Percentiles rank a stretch among this genome's conserved stretches.
Conservation (phyloP, 1,140 invertebrate species). For the Drosophila kikkawai region DNA sequence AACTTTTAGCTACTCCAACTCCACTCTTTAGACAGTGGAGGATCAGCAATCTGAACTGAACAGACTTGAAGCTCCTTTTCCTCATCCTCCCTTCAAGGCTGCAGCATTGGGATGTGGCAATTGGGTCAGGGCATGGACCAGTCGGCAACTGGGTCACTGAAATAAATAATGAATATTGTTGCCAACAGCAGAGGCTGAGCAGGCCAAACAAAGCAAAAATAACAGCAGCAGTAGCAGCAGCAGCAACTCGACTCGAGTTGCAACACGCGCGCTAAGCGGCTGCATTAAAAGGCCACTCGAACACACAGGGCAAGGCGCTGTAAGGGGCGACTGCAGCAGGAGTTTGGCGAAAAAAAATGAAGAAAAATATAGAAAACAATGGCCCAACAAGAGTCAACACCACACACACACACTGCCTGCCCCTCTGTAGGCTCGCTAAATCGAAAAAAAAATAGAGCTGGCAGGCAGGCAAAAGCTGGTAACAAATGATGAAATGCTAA, state of each 20-base stretch:
- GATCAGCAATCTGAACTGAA: neutral
- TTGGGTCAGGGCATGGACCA: slow-evolving; percentile 62
- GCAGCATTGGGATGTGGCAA: slow-evolving; percentile 7
- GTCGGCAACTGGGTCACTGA: slow-evolving; percentile 68
- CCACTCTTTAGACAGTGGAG: neutral
- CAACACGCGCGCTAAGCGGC: slow-evolving; percentile 72
- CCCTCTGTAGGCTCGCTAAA: slow-evolving; percentile 27
- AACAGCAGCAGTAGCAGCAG: neutral
- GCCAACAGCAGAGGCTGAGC: slow-evolving; percentile 43
- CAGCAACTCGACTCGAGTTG: slow-evolving; percentile 55
- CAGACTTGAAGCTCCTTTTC: neutral
- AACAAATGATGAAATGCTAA: slow-evolving; percentile 79
- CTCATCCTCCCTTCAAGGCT: neutral
- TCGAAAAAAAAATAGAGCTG: slow-evolving; percentile 27
- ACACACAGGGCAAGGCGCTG: slow-evolving; percentile 27
- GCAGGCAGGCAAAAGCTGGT: slow-evolving; percentile 53
- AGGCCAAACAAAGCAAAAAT: slow-evolving; percentile 10
- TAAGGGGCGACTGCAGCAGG: neutral
- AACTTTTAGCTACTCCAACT: neutral
- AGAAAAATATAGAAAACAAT: slow-evolving; percentile 32
- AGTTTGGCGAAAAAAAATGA: neutral
- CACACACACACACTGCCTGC: neutral
- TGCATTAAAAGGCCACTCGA: slow-evolving; percentile 74
- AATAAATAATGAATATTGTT: slow-evolving; percentile 79
- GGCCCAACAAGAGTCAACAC: slow-evolving; percentile 18